Evolutionary conservation across 1,140 invertebrate species (phyloP).

Genomic region (Tetramorium simillimum): DNA sequence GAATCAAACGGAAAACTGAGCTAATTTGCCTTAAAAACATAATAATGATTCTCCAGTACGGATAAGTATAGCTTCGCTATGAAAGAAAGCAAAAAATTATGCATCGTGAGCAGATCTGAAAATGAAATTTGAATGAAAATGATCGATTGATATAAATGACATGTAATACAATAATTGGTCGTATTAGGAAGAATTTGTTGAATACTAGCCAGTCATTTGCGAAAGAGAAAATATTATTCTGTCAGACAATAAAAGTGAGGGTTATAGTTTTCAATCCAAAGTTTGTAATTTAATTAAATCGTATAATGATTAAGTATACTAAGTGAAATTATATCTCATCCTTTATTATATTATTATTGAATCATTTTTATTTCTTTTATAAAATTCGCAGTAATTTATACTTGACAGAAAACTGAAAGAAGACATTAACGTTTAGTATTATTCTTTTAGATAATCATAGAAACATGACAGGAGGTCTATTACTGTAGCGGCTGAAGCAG

Average conservation of each 20-base stretch:
- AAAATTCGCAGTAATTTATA: background rate
- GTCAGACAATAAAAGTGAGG: background rate
- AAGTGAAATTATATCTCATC: background rate
- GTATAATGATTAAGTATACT: background rate
- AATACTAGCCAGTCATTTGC: background rate
- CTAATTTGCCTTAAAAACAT: conserved; percentile 28
- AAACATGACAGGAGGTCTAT: background rate
- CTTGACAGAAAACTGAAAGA: background rate
- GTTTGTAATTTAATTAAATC: background rate
- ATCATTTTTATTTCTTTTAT: too few relatives aligned
- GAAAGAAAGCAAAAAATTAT: background rate
- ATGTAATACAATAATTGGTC: background rate
- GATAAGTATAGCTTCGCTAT: background rate
- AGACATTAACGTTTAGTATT: background rate
- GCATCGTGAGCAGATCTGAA: background rate
- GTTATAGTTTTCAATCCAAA: background rate
- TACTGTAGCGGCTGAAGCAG: background rate
- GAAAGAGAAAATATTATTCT: background rate
- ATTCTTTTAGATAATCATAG: background rate
- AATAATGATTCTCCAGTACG: background rate
- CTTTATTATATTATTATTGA: too few relatives aligned
- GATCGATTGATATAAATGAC: background rate
- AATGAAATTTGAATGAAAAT: background rate
- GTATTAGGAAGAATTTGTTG: background rate
- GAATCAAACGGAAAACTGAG: background rate